Percentiles rank a stretch among this genome's conserved stretches.
Conservation (phyloP, 1,140 invertebrate genomes). For the Drosophila pandora region DNA sequence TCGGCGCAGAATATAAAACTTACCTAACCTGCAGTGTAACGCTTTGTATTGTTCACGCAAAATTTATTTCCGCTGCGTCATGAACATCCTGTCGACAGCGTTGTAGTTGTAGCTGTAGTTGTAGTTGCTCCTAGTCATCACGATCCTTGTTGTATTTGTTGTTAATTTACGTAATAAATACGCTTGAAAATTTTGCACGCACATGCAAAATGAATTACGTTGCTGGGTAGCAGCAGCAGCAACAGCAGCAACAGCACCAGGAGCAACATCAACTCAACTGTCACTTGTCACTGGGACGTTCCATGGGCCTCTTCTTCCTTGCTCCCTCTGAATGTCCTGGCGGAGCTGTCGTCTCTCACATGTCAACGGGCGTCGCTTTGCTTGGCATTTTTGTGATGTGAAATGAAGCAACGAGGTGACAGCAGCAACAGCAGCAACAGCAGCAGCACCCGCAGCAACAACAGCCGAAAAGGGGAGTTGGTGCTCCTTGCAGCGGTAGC, state of each 20-base stretch:
- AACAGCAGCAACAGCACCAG: slow-evolving; percentile 32
- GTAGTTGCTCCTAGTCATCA: slow-evolving; percentile 26
- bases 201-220: slow-evolving; percentile 81
- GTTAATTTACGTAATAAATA: slow-evolving; percentile 83
- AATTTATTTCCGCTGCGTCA: slow-evolving; percentile 82
- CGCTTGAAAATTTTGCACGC: slow-evolving; percentile 81
- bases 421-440: slow-evolving; percentile 56
- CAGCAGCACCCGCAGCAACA: slow-evolving; percentile 34
- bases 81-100: slow-evolving; percentile 73
- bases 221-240: slow-evolving; percentile 53
- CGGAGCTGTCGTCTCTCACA: slow-evolving; percentile 77
- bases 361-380: slow-evolving; percentile 83
- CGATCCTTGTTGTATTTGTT: slow-evolving; percentile 63
- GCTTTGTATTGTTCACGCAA: slow-evolving; percentile 82
- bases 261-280: slow-evolving; percentile 81
- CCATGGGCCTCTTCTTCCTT: slow-evolving; percentile 38
- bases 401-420: slow-evolving; percentile 83
- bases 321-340: slow-evolving; percentile 56
- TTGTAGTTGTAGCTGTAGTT: slow-evolving; percentile 33
- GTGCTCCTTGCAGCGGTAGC: slow-evolving; percentile 57
- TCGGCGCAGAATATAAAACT: slow-evolving; percentile 44
- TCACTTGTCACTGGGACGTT: slow-evolving; percentile 82
- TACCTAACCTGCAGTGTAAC: slow-evolving; percentile 78
- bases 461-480: slow-evolving; percentile 28
- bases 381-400: slow-evolving; percentile 82